Base-by-base conservation (phyloP, 2,888 invertebrate species). In the Nomada lathburiana region DNA sequence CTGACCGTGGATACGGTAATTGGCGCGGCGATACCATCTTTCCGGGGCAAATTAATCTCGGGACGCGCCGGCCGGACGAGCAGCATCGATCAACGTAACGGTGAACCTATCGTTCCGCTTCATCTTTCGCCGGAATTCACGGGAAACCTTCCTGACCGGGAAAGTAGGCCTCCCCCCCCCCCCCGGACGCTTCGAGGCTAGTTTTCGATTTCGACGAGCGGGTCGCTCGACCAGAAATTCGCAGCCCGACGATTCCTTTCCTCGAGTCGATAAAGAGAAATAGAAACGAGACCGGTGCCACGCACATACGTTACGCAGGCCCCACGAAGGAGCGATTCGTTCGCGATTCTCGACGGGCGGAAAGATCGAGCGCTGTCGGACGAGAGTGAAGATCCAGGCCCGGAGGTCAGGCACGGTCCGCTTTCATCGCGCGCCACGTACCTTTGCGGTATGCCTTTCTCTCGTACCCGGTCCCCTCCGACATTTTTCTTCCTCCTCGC, bases 381-480 rank as follows among this genome's bases (percentile, higher is more conserved):
- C 77, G 89, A 90, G 91, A 90, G 89, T 86, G 89, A 90, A 90
- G 90, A 90, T 88, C 86, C 36, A 36, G 82, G 72, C 72, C 59
- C 82, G 79, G 89, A 89, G 91, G 90, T 91, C 91, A 86, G 86
- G 85, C 80, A 85, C 80, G 85, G 84, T 80, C 87, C 87, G 90
- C 89, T 90, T 90, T 88, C 89, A 86, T 89, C 88, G 77, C 79
- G 81, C 85, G 81, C 82, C 86, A 75, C 77, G 77, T 72, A 84
- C 79, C 78, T 77, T 84, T 82, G 85, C 79, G 80, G 85, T 80
- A 60, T 64, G 82, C 63, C 65, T 82, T 68, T 83, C 76, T 74
- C 64, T 67, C 74, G 71, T 44, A 64, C 77, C 71, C 77, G 68
- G 44, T 57, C 67, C 74, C 72, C 63, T 62, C 63, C 52, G 42